A percentile compares a stretch with the other conserved stretches of the same genome.
Conservation (phyloP, 2,797 vertebrate species). For the Xenentodon cancila region DNA sequence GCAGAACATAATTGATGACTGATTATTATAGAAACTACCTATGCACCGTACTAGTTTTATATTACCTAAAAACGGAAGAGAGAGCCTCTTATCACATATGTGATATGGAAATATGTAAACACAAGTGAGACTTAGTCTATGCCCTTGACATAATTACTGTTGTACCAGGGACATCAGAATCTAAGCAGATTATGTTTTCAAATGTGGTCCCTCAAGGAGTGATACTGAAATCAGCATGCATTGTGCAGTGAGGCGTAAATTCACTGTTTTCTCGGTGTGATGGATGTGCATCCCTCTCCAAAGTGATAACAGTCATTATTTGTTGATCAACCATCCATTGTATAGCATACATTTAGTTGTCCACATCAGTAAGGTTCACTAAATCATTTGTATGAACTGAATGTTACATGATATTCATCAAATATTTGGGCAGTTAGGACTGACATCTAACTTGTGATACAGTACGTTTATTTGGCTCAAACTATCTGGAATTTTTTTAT, state of each 20-base stretch:
- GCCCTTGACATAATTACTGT: slow-evolving; percentile 68
- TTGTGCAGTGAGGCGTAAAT: slow-evolving; percentile 55
- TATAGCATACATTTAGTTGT: slow-evolving; percentile 59
- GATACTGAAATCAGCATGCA: slow-evolving; percentile 75
- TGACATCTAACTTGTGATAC: slow-evolving; percentile 22
- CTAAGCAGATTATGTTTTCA: slow-evolving; percentile 72
- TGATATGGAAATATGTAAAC: slow-evolving; percentile 63
- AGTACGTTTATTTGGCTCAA: slow-evolving; percentile 9
- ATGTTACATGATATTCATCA: slow-evolving; percentile 27
- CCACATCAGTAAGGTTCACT: slow-evolving; percentile 57
- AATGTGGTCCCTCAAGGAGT: slow-evolving; percentile 64
- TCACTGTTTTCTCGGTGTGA: slow-evolving; percentile 74
- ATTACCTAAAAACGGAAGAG: slow-evolving; percentile 42
- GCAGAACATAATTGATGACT: slow-evolving; percentile 15
- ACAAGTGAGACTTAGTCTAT: slow-evolving; percentile 46
- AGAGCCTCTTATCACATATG: slow-evolving; percentile 41
- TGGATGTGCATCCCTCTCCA: slow-evolving; percentile 70
- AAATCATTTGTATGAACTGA: slow-evolving; percentile 36
- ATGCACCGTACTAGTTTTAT: not conserved
- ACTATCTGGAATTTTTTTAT: not conserved
- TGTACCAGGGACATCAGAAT: slow-evolving; percentile 49
- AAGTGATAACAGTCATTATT: slow-evolving; percentile 80
- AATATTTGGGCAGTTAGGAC: slow-evolving; percentile 16
- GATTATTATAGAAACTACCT: slow-evolving; percentile 15
- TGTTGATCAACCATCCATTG: slow-evolving; percentile 80